phyloP scores from a whole-genome alignment of 2,797 vertebrate genomes.

The Caiman crocodilus region DNA sequence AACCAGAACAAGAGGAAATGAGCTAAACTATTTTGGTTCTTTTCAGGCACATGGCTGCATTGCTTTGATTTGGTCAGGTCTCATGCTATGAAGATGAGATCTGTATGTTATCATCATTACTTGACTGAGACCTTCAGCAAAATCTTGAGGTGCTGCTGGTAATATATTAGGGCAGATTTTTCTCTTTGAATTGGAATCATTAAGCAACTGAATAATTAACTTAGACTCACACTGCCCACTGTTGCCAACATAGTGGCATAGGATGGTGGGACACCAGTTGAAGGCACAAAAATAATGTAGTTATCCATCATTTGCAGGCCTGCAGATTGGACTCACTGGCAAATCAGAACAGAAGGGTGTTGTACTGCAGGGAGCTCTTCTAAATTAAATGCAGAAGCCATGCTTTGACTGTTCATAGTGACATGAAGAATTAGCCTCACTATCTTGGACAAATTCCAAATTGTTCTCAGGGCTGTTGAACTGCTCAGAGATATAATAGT shows the following conservation, averaged over 20 bases:
- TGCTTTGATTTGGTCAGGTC: neutral
- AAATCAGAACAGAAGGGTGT: neutral
- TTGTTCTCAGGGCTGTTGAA: neutral
- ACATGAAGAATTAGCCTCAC: neutral
- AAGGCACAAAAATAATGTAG: neutral
- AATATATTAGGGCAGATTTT: neutral
- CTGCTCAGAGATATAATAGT: neutral
- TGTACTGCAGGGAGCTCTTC: neutral
- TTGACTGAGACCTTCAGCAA: neutral
- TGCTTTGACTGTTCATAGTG: neutral
- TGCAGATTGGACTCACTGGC: neutral
- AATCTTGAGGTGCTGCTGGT: neutral
- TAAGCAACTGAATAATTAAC: neutral
- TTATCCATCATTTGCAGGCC: too few relatives aligned
- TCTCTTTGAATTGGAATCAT: neutral
- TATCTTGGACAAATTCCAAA: neutral
- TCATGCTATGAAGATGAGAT: neutral
- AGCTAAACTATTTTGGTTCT: neutral
- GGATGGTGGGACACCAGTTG: neutral
- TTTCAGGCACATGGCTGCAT: neutral
- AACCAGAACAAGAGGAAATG: neutral
- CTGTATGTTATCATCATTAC: neutral
- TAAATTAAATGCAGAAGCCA: neutral
- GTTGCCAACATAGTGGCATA: neutral
- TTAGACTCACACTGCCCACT: neutral